Conservation (phyloP, 1,140 invertebrate species). For the Druon quercuslanigerum region DNA sequence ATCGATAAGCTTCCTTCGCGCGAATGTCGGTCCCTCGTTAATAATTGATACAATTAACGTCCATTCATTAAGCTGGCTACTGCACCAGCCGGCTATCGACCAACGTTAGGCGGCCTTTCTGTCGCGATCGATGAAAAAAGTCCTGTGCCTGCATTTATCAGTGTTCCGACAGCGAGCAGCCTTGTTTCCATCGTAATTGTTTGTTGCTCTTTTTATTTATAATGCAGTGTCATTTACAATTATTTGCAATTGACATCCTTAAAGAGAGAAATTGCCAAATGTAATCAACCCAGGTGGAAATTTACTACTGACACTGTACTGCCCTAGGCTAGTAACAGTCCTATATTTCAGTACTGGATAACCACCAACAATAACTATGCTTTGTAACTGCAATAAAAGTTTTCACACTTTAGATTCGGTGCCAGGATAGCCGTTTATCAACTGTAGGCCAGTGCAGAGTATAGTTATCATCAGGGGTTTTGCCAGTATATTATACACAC, state of each 20-base stretch:
- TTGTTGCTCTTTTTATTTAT: not conserved
- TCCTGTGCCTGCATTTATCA: slow-evolving; percentile 2
- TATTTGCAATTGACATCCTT: not conserved
- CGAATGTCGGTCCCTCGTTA: slow-evolving; percentile 58
- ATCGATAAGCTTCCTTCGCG: slow-evolving; percentile 64
- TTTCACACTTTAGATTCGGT: too few species aligned
- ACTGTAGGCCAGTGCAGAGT: too few species aligned
- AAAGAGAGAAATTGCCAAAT: not conserved
- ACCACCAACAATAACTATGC: too few species aligned
- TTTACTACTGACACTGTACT: too few species aligned
- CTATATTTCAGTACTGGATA: too few species aligned
- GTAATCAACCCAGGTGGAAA: too few species aligned
- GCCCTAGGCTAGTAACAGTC: too few species aligned
- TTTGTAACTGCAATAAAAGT: too few species aligned
- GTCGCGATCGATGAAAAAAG: not conserved
- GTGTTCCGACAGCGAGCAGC: not conserved
- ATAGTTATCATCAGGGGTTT: too few species aligned
- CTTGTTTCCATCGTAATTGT: not conserved
- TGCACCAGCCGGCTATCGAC: too few species aligned
- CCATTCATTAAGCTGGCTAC: slow-evolving; percentile 59
- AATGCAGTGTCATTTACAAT: not conserved
- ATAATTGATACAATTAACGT: slow-evolving; percentile 69
- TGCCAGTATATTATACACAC: too few species aligned
- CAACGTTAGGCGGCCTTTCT: not conserved
- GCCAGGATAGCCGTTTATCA: too few species aligned